Base-by-base conservation (phyloP, 2,888 invertebrate genomes). In the Drosophila histrio region DNA sequence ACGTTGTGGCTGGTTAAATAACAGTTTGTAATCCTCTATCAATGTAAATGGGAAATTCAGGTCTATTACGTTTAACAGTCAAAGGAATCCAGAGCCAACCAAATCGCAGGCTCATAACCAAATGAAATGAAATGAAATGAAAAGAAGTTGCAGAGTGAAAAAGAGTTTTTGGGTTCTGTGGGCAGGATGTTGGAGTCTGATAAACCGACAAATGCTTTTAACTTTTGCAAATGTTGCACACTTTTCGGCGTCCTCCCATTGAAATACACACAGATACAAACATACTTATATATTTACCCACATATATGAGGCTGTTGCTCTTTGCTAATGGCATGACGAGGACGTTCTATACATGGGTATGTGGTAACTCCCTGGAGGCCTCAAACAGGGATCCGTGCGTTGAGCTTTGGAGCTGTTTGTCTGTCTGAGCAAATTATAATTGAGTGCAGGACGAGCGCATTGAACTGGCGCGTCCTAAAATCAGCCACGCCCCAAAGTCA, bases 391-490 rank as follows among this genome's bases (percentile, higher is more conserved):
- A 32, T 24, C 22, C 19, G 34, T 70, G 54, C 54, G 44, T 30
- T 26, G 57, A 38, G 72, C 59, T 46, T 15, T 39, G 38, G 17
- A 44, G 21, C 60, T 63, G 65, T 77, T 49, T 77, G 73, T 63
- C 83, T 68, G 83, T 63, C 80, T 80, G 70, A 28, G 68, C 79
- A 87, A 87, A 87, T 85, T 75, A 81, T 82, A 82, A 82, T 87
- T 82, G 88, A 82, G 82, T 85, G 88, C 86, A 73, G 60, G 64
- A 64, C 62, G 73, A 81, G 87, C 87, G 63, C 87, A 87, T 82
- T 82, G 82, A 82, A 82, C 81, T 78, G 77, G 6, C 60, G 63
- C 50, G 6, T 19, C 24, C 58, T 30, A 30, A 58, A 58, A 56
- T 65, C 72, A 54, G 61, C 56, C 54, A 72, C 46, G 47, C 56